phyloP scores from a whole-genome alignment of 2,888 invertebrate genomes.

The Bombylius discolor region DNA sequence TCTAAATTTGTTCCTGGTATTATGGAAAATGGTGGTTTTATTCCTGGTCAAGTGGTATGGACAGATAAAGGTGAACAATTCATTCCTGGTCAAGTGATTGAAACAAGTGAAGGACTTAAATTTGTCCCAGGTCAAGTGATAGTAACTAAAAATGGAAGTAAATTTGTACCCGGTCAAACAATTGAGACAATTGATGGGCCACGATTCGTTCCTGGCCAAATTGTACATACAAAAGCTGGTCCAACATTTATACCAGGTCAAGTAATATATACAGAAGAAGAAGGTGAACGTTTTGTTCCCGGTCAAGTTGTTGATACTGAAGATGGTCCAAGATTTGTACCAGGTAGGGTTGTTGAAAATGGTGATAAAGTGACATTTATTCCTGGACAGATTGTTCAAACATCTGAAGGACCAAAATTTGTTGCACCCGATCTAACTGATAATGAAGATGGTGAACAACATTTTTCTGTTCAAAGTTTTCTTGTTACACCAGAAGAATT shows the following conservation, averaged over 20 bases:
- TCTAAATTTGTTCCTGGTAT: conserved; percentile 56
- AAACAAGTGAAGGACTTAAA: conserved; percentile 51
- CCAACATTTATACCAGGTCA: conserved; percentile 68
- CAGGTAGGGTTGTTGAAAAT: conserved; percentile 59
- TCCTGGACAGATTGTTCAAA: conserved; percentile 64
- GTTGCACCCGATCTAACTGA: conserved; percentile 55
- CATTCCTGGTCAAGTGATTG: conserved; percentile 59
- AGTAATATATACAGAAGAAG: conserved; percentile 45
- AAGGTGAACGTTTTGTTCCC: conserved; percentile 41
- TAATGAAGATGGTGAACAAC: conserved; percentile 48
- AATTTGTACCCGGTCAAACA: conserved; percentile 64
- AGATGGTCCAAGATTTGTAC: conserved; percentile 55
- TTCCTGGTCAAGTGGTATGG: conserved; percentile 55
- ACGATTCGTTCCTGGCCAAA: conserved; percentile 66
- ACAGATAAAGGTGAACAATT: conserved; percentile 59
- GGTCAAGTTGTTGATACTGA: conserved; percentile 61
- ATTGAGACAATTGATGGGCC: conserved; percentile 56
- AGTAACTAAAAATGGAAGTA: conserved; percentile 51
- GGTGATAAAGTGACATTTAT: conserved; percentile 60
- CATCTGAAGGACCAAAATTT: conserved; percentile 55
- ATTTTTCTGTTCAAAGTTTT: conserved; percentile 60
- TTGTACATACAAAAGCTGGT: conserved; percentile 59
- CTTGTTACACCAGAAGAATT: conserved; percentile 41
- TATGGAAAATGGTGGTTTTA: conserved; percentile 52
- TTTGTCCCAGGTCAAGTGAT: conserved; percentile 68